Conservation (phyloP, 2,888 invertebrate species). For the Seira ritae region DNA sequence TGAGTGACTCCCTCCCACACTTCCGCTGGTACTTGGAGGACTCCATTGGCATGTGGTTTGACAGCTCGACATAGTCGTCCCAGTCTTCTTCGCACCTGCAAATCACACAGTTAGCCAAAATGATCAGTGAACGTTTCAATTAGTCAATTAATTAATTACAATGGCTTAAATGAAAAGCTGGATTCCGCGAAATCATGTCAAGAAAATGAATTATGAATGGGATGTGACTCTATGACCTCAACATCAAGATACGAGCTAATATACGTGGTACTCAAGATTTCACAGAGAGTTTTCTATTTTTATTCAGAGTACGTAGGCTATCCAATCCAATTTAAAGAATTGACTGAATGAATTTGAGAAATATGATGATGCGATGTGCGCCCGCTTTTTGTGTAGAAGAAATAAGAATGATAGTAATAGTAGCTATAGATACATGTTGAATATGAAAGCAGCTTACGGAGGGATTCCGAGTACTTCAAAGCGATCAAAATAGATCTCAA, state of each 20-base stretch:
- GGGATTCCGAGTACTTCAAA: conserved; percentile 89
- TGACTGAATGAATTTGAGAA: no score
- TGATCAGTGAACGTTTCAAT: not conserved
- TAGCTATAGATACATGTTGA: no score
- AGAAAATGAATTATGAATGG: no score
- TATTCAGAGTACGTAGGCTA: no score
- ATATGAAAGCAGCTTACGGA: conserved; percentile 81
- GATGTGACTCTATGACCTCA: no score
- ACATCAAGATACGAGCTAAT: no score
- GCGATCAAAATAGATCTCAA: conserved; percentile 89
- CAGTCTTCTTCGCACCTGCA: conserved; percentile 54
- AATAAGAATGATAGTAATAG: no score
- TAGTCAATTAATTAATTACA: conserved; percentile 17
- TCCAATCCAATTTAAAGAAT: no score
- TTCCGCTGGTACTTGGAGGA: conserved; percentile 87
- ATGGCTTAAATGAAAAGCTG: not conserved
- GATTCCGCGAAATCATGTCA: no score
- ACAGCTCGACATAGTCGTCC: conserved; percentile 77
- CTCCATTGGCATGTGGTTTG: conserved; percentile 94
- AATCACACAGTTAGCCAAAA: not conserved
- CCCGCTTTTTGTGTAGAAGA: conserved; percentile 17
- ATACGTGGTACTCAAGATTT: no score
- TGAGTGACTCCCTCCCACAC: conserved; percentile 81
- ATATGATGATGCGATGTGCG: not conserved
- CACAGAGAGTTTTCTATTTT: no score